phyloP scores from a whole-genome alignment of 2,113 vertebrate genomes.

The Carettochelys insculpta region DNA sequence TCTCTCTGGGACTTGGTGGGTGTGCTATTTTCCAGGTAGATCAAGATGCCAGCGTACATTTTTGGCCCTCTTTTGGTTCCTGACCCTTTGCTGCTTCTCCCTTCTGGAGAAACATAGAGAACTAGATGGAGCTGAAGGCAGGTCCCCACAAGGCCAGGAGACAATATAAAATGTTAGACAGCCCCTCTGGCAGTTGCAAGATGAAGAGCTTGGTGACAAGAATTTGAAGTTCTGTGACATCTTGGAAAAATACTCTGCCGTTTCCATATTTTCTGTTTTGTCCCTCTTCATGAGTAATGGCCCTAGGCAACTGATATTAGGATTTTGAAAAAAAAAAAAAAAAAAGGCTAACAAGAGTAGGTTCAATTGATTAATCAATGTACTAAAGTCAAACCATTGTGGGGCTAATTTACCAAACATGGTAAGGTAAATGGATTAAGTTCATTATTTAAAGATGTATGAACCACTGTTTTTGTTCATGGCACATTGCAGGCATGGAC shows the following conservation, averaged over 20 bases:
- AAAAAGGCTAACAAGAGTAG: too few species aligned
- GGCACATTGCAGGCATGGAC: background rate
- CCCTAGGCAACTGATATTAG: too few species aligned
- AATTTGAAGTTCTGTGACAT: background rate
- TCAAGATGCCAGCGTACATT: background rate
- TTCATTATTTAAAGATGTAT: background rate
- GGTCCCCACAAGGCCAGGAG: background rate
- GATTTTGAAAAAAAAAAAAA: too few species aligned
- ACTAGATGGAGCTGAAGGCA: background rate
- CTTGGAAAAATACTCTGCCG: background rate
- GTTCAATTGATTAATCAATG: too few species aligned
- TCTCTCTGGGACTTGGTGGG: constrained; percentile 45
- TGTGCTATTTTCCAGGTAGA: constrained; percentile 36
- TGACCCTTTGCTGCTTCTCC: background rate
- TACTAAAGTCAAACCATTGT: background rate
- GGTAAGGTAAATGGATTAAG: background rate
- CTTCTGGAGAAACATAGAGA: background rate
- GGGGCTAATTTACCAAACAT: background rate
- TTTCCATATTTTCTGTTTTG: too few species aligned
- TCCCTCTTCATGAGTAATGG: too few species aligned
- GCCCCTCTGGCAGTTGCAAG: too few species aligned
- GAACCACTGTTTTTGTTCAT: background rate
- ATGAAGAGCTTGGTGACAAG: background rate
- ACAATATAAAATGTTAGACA: background rate
- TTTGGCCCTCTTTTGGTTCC: background rate